These are phyloP conservation scores for Acanthosepion pharaonis DNA, from an alignment of 2,888 invertebrate species.

Conservation along the genomic window DNA sequence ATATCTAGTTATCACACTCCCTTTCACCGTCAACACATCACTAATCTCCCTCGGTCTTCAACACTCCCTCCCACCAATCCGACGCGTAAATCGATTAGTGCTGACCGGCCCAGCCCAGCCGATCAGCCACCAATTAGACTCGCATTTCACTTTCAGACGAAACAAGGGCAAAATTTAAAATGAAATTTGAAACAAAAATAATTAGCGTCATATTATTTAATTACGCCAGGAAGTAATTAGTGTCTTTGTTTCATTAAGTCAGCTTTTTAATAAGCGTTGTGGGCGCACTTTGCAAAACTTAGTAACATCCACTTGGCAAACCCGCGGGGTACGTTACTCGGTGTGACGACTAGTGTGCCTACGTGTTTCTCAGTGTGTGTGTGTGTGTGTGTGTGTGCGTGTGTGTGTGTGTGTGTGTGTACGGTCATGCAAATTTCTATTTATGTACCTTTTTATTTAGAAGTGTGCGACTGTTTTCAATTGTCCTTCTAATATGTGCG, in stretches of 20 bases:
- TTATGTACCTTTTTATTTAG: too few species aligned
- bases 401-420: background rate
- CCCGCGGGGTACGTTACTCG: background rate
- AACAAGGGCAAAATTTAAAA: constrained; percentile 23
- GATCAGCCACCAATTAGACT: background rate
- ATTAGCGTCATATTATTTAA: constrained; percentile 10
- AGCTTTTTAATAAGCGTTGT: background rate
- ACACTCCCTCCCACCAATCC: background rate
- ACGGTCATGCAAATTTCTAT: background rate
- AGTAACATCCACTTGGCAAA: background rate
- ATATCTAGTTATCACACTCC: background rate
- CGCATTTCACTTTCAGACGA: constrained; percentile 1
- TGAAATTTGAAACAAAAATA: constrained; percentile 33
- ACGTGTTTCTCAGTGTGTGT: background rate
- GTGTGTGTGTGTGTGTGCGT: too few species aligned
- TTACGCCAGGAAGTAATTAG: constrained; percentile 12
- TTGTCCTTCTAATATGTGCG: background rate
- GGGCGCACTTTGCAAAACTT: background rate
- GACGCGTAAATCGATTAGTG: background rate
- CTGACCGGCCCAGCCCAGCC: constrained; percentile 4
- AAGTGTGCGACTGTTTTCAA: background rate
- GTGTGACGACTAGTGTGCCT: background rate
- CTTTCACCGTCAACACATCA: background rate
- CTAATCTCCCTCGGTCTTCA: background rate
- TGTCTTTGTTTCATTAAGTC: constrained; percentile 13